These are phyloP conservation scores for Cyrtodaria siliqua DNA, from an alignment of 2,888 invertebrate species.

Conservation along the genomic window DNA sequence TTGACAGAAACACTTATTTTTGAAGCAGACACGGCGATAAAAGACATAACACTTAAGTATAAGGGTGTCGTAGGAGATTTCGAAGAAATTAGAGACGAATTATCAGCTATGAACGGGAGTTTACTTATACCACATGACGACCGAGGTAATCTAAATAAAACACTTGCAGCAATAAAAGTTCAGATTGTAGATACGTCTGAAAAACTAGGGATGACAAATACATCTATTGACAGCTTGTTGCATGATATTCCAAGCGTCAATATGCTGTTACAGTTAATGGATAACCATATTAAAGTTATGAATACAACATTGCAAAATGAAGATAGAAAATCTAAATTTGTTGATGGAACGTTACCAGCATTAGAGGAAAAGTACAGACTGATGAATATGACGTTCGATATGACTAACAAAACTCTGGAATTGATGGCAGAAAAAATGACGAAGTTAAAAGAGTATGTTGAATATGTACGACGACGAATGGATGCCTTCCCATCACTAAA, in stretches of 20 bases:
- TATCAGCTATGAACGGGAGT: background rate
- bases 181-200: background rate
- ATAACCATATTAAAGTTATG: conserved; percentile 7
- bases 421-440: conserved; percentile 37
- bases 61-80: background rate
- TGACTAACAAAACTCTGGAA: conserved; percentile 48
- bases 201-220: background rate
- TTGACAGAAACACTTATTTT: no score
- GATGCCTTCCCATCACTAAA: conserved; percentile 35
- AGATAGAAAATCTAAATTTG: conserved; percentile 31
- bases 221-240: conserved; percentile 6
- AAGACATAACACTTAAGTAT: no score
- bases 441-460: conserved; percentile 27
- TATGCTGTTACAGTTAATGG: conserved; percentile 8
- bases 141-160: background rate
- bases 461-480: conserved; percentile 39
- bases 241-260: conserved; percentile 31
- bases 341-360: conserved; percentile 26
- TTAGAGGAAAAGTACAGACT: conserved; percentile 32
- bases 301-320: conserved; percentile 39
- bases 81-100: background rate
- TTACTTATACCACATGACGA: no score
- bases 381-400: conserved; percentile 34
- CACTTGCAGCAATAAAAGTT: background rate
- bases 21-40: no score